Base-by-base conservation (phyloP, 2,888 invertebrate species). In the Ernsta delagoae region DNA sequence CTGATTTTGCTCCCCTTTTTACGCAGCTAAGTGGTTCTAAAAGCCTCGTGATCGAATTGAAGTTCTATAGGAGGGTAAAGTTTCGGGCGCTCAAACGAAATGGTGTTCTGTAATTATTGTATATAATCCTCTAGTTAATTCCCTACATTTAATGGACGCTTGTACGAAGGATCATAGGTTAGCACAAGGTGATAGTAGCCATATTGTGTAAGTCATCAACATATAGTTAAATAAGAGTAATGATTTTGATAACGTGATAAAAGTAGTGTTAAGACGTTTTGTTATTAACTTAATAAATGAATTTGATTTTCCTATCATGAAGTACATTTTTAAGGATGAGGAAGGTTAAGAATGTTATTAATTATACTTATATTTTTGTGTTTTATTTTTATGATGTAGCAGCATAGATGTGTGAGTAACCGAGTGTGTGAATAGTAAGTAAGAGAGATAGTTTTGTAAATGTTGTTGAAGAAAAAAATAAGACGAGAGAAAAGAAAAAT, bases 131-230 rank as follows among this genome's bases (percentile, higher is more conserved):
- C 73, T 71, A 74, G 72, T 74, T 70, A 73, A 65, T 41, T 70
- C 74, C 75, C 71, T 74, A 75, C 71, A 73, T 71, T 72, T 84
- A 84, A 84, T 75, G 81, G 80, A 88, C 80, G 90, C 90, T 92
- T 81, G 73, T 83, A 83, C 74, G 80, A 86, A 88, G 66, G 75
- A 77, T 89, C 88, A 87, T 91, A 92, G 90, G 89, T 87, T 90
- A 92, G 87, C 82, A 85, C 84, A 88, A 86, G 87, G 92, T 92
- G 92, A 92, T 92, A 92, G 85, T 91, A 92, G 90, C 87, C 89
- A 65, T 78, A 77, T 65, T 67, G 67, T 66, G 39, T 70, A 61
- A 65, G 60, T 62, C 39, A 65, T 72, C 54, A 70, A 63, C 45
- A 64, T 24, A 31, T 63, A 69, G 57, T 50, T 57, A 34, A 53